phyloP scores from a whole-genome alignment of 2,113 vertebrate species.

The Chionodraco myersi region DNA sequence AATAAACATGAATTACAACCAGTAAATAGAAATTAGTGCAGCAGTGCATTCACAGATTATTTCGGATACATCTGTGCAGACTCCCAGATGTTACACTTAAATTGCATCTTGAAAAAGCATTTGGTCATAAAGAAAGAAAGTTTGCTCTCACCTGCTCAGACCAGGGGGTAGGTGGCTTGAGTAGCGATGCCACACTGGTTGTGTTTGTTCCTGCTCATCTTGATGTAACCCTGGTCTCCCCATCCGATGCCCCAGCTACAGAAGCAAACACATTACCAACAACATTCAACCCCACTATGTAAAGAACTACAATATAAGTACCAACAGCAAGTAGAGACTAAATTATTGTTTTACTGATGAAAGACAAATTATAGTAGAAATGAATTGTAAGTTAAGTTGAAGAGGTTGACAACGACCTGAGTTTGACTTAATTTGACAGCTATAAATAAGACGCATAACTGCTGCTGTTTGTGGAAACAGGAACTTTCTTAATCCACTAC shows the following conservation, averaged over 20 bases:
- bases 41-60: not conserved
- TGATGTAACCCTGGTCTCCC: slow-evolving; percentile 83
- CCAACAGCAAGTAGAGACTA: not conserved
- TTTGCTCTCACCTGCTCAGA: slow-evolving; percentile 60
- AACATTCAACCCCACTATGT: not conserved
- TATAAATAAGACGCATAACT: no score
- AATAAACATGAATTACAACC: slow-evolving; percentile 10
- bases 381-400: not conserved
- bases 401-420: not conserved
- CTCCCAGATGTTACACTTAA: not conserved
- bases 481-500: not conserved
- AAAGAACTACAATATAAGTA: not conserved
- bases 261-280: slow-evolving; percentile 37
- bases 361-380: not conserved
- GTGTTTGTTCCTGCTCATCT: slow-evolving; percentile 82
- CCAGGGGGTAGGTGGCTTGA: slow-evolving; percentile 81
- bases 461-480: no score
- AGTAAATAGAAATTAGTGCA: slow-evolving; percentile 10
- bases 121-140: not conserved
- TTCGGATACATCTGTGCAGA: not conserved
- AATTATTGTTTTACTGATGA: not conserved
- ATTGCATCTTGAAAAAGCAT: not conserved
- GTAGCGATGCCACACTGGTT: slow-evolving; percentile 86
- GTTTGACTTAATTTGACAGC: no score
- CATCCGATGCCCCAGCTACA: slow-evolving; percentile 82